Evolutionary conservation across 2,797 vertebrate genomes (phyloP).

Genomic region (Cryptoblepharus egeriae): DNA sequence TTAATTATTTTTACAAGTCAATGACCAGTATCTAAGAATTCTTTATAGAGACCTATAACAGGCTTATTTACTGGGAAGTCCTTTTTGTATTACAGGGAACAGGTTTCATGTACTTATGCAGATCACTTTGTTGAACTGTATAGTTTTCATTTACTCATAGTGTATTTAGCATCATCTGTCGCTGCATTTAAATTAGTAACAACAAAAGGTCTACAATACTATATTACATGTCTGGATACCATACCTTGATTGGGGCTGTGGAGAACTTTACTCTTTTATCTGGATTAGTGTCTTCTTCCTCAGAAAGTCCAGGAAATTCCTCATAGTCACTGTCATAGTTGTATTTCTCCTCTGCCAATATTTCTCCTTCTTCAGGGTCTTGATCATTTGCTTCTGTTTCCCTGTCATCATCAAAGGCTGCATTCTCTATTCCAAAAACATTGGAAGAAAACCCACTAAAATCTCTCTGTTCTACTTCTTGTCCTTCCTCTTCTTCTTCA

Average conservation of each 20-base stretch:
- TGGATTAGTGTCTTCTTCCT: constrained; percentile 84
- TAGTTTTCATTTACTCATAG: background rate
- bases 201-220: background rate
- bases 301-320: constrained; percentile 87
- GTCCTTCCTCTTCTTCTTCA: constrained; percentile 69
- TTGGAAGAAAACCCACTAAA: constrained; percentile 70
- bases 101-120: background rate
- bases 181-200: background rate
- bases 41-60: background rate
- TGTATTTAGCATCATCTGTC: background rate
- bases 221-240: constrained; percentile 26
- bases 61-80: background rate
- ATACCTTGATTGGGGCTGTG: constrained; percentile 87
- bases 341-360: constrained; percentile 73
- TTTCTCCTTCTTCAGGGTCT: constrained; percentile 70
- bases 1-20: background rate
- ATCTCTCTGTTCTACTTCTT: constrained; percentile 72
- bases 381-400: constrained; percentile 80
- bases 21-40: background rate
- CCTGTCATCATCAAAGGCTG: constrained; percentile 89
- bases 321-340: constrained; percentile 74
- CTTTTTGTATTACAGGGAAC: background rate
- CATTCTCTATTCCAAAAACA: constrained; percentile 90
- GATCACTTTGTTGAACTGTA: background rate
- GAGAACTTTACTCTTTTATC: constrained; percentile 89